A percentile compares a stretch with the other conserved stretches of the same genome.
These are phyloP conservation scores for Dione juno DNA, from an alignment of 2,888 invertebrate species.

Conservation along the genomic window DNA sequence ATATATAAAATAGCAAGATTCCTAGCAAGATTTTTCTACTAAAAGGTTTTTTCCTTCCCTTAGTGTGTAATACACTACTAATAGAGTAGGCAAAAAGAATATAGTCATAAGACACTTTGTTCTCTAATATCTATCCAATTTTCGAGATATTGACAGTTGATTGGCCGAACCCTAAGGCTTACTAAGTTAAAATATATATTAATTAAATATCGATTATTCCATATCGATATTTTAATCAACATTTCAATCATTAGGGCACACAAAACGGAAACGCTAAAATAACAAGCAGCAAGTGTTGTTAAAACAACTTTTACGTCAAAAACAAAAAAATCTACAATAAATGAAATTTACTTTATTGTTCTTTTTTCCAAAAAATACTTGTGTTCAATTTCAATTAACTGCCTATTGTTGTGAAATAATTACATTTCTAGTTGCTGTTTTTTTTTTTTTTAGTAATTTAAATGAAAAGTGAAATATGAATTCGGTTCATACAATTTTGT, in stretches of 20 bases:
- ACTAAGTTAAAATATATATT: no score
- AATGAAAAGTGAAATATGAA: not conserved
- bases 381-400: not conserved
- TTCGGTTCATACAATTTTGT: not conserved
- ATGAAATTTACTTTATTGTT: not conserved
- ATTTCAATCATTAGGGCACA: not conserved
- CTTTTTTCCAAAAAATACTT: not conserved
- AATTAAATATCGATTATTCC: no score
- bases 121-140: no score
- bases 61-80: no score
- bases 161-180: no score
- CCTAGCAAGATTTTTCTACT: no score
- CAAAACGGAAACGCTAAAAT: not conserved
- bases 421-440: not conserved
- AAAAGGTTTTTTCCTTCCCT: no score
- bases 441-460: not conserved
- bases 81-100: no score
- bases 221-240: not conserved
- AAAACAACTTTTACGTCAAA: not conserved
- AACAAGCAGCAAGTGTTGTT: not conserved
- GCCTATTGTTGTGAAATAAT: not conserved
- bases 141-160: no score
- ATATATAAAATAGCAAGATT: no score
- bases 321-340: not conserved
- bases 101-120: no score